Evolutionary conservation across 1,140 invertebrate species (phyloP), one percentile per base, ranked within the genome.

Genomic region (Drosophila azteca): DNA sequence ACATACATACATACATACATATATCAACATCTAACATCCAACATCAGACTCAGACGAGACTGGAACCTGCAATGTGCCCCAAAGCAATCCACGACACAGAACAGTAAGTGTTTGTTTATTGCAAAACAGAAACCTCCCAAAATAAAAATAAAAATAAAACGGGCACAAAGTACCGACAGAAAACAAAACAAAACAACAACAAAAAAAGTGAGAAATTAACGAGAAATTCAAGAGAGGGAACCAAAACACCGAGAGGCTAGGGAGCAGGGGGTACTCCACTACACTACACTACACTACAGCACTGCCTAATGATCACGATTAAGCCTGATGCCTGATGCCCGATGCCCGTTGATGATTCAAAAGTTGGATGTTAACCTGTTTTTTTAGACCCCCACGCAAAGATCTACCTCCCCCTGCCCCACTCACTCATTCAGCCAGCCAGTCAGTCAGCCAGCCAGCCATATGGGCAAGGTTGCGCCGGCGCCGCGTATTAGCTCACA

Each of bases 21-120:
- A 31, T 31, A 31, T 31, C 31, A 31, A 31, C 31, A 31, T 8
- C 66, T 20, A 26, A 67, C 43, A 70, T 6, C 31, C 31, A 35
- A 35, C 9, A 39, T 13, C 11, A 39, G 9, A 0, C 11, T 11
- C 35, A 39, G 11, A 35, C 31, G 9, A 35, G 31, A 11, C 31
- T 35, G 31, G 31, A 39, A 39, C 35, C 13, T 39, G 63, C n/a
- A 53, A 3, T 31, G 8, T 31, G 3, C 8, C 31, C 29, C 24
- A 26, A 26, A 26, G 64, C 68, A 79, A 79, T 35, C 35, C 4
- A 11, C 35, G 35, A 13, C 11, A 39, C 65, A 85, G 79, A 79
- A 83, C 77, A 61, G 77, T 77, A 85, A 85, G 58, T 87, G 65
- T 85, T 85, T 80, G 77, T 77, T 85, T 77, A 80, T 87, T 85